Base-by-base conservation (phyloP, 1,140 invertebrate genomes). In the Cydia splendana region DNA sequence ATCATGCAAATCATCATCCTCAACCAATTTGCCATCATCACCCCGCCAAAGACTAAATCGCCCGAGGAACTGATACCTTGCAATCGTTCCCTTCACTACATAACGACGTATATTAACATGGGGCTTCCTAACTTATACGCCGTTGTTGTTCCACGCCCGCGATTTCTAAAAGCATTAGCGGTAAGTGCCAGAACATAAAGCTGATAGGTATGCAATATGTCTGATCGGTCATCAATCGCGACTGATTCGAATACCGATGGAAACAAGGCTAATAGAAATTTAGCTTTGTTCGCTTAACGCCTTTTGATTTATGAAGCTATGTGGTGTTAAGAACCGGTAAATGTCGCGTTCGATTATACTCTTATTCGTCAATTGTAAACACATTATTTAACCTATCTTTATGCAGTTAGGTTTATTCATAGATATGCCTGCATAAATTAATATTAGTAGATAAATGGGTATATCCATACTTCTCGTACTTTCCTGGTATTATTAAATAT, bases 141-240 rank as follows among this genome's bases (percentile, higher is more conserved):
- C 57, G 57, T 62, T 62, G 18, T 62, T 62, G 20, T 20, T 24
- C 57, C 57, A 12, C 20, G 4, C 15, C 15, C 20, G 57, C 18
- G 57, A 62, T 62, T 88, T 85, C 88, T 87, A 83, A 82, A 85
- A 81, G 82, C 88, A 88, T 90, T 90, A 85, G 78, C 83, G 79
- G 79, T 84, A 88, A 90, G 86, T 90, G 88, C 78, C 84, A 79
- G 85, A 82, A 87, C 87, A 90, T 90, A 88, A 90, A 90, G 88
- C 85, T 90, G 87, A 90, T 88, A 86, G 86, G 86, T 86, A 85
- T 85, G 87, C 88, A 81, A 88, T 90, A 90, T 85, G 82, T 90
- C 83, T 82, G 78, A 79, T 74, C 82, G 24, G 42, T 77, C 84
- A 86, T 87, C 88, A 85, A 85, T 87, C 82, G 76, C 75, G 74